A percentile compares a stretch with the other conserved stretches of the same genome.
Evolutionary conservation across 2,113 vertebrate genomes (phyloP).

Genomic region (Callospermophilus lateralis): DNA sequence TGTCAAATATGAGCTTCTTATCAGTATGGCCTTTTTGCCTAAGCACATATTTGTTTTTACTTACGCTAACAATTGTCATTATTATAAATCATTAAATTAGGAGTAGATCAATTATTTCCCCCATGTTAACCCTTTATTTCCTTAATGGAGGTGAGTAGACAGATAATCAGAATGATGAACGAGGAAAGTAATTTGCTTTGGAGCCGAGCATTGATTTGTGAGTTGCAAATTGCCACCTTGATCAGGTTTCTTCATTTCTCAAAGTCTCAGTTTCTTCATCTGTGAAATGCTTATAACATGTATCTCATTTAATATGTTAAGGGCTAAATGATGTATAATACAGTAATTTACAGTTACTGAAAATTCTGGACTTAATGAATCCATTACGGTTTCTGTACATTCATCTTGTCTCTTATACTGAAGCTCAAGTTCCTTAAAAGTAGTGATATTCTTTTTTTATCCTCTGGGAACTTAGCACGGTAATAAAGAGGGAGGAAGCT

Average conservation of each 20-base stretch:
- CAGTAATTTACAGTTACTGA: neutral
- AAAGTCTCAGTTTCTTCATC: neutral
- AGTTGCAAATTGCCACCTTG: neutral
- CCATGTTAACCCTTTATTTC: neutral
- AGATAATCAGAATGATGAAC: neutral
- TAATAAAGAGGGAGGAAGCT: neutral
- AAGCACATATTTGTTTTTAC: neutral
- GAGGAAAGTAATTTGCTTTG: neutral
- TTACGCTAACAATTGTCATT: neutral
- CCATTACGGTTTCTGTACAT: neutral
- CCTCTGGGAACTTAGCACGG: neutral
- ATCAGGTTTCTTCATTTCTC: neutral
- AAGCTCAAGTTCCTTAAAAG: neutral
- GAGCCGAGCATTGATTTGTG: neutral
- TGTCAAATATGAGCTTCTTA: neutral
- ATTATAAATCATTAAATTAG: neutral
- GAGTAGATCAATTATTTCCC: neutral
- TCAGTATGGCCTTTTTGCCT: neutral
- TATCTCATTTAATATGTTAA: neutral
- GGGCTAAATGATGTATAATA: neutral
- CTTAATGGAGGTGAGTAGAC: neutral
- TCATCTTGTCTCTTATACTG: neutral
- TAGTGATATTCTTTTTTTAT: neutral
- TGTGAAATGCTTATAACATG: neutral
- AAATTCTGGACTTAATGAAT: neutral